These are phyloP conservation scores for Ophiothrix spiculata DNA, from an alignment of 35 echinoderm and acorn worm genomes.

Conservation along the genomic window DNA sequence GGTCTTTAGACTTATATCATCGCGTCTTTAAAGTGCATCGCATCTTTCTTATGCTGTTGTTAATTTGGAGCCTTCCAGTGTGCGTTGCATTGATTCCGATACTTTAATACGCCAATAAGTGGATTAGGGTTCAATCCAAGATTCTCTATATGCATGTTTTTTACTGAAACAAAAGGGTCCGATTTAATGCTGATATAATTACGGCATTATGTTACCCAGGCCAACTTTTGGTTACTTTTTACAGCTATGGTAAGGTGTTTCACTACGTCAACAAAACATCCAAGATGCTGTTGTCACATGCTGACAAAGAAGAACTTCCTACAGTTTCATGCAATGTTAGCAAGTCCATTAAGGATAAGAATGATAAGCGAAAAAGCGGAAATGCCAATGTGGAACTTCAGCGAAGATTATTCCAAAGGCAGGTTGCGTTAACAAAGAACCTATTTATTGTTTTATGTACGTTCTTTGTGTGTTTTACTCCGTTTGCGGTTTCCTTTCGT, in stretches of 20 bases:
- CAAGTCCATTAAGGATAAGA: not conserved
- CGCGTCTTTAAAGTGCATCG: conserved; percentile 3
- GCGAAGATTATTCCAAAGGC: not conserved
- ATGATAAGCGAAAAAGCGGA: not conserved
- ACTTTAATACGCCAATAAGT: not conserved
- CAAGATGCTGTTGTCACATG: not conserved
- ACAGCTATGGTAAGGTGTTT: conserved; percentile 15
- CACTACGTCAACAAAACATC: not conserved
- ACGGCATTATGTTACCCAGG: not conserved
- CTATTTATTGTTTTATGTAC: conserved; percentile 75
- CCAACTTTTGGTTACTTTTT: not conserved
- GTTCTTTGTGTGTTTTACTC: conserved; percentile 63
- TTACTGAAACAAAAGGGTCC: not conserved
- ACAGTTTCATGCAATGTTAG: not conserved
- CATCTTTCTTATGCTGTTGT: conserved; percentile 18
- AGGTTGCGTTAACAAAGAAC: conserved; percentile 69
- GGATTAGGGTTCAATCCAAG: conserved; percentile 26
- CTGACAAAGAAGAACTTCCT: not conserved
- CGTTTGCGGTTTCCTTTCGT: conserved; percentile 27
- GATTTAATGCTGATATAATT: not conserved
- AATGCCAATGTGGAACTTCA: not conserved
- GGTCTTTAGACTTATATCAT: conserved; percentile 13
- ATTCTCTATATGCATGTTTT: conserved; percentile 24
- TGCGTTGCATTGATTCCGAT: conserved; percentile 12
- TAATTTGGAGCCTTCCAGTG: conserved; percentile 40